phyloP scores from a whole-genome alignment of 2,888 invertebrate genomes.

The Zelleria hepariella region DNA sequence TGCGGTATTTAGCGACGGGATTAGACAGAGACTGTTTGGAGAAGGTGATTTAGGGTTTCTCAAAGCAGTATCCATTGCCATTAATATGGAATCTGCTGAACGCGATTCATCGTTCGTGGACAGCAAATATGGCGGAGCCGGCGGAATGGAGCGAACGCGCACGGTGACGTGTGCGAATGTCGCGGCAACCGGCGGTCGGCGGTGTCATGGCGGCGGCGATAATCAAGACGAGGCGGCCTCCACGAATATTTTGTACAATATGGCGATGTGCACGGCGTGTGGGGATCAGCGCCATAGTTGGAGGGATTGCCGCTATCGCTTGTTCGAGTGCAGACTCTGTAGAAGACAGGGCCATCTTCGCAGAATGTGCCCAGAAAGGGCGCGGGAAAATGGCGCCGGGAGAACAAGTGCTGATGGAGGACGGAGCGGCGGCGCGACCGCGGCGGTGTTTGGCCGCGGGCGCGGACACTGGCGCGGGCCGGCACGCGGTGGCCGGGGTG shows the following conservation, averaged over 20 bases:
- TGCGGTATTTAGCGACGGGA: too few relatives aligned
- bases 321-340: not conserved
- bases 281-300: not conserved
- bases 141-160: not conserved
- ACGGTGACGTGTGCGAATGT: not conserved
- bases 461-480: not conserved
- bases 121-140: not conserved
- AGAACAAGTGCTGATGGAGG: not conserved
- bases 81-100: too few relatives aligned
- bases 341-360: not conserved
- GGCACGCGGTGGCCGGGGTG: too few relatives aligned
- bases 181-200: not conserved
- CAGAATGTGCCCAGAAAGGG: not conserved
- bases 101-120: not conserved
- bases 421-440: not conserved
- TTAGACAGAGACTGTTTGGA: too few relatives aligned
- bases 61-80: too few relatives aligned
- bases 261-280: not conserved
- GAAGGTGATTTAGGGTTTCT: too few relatives aligned
- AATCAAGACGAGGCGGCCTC: not conserved
- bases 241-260: not conserved
- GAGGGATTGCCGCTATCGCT: not conserved
- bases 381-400: not conserved
- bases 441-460: not conserved
- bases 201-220: not conserved